phyloP scores from a whole-genome alignment of 2,113 vertebrate genomes.

The Nothoprocta perdicaria region DNA sequence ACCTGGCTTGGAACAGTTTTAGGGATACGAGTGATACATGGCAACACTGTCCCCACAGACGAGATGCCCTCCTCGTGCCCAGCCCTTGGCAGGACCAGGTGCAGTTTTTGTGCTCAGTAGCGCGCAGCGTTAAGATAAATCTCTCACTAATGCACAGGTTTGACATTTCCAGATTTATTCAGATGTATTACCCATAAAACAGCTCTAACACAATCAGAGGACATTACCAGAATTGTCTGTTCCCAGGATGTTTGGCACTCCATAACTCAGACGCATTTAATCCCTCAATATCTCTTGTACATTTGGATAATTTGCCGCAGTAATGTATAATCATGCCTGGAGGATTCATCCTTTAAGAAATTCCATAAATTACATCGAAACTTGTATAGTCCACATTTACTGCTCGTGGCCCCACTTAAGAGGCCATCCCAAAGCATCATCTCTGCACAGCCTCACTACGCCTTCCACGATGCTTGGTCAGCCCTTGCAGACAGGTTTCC shows the following conservation, averaged over 20 bases:
- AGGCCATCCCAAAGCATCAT: neutral
- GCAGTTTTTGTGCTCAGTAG: neutral
- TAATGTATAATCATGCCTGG: constrained; percentile 23
- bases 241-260: constrained; percentile 44
- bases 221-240: constrained; percentile 41
- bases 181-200: constrained; percentile 16
- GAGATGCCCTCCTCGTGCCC: neutral
- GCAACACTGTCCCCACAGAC: neutral
- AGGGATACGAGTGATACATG: neutral
- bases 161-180: constrained; percentile 19
- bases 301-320: constrained; percentile 43
- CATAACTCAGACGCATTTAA: constrained; percentile 46
- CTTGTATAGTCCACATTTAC: neutral
- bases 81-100: neutral
- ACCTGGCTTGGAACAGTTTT: neutral
- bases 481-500: neutral
- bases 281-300: constrained; percentile 19
- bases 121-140: neutral
- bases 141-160: neutral
- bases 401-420: neutral
- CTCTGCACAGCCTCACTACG: accelerated
- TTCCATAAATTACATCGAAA: constrained; percentile 3
- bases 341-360: constrained; percentile 16
- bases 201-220: constrained; percentile 30
- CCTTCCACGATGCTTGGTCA: neutral